Conservation (phyloP, 2,888 invertebrate species). For the Nowickia ferox region DNA sequence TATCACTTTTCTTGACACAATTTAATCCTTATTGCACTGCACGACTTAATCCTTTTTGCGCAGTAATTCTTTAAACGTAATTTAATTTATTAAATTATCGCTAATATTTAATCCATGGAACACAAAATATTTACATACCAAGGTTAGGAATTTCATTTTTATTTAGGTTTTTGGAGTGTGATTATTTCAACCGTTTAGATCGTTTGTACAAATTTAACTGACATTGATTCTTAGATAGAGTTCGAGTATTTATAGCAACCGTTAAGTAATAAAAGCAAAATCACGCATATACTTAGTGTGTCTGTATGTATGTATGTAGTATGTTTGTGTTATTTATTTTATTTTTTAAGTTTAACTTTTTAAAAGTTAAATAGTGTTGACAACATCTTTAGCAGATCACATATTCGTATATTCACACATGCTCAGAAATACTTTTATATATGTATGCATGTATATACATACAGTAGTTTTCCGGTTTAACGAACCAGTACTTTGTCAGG, state of each 20-base stretch:
- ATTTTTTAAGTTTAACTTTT: slow-evolving; percentile 26
- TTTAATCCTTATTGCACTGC: too few relatives aligned
- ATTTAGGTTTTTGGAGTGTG: slow-evolving; percentile 27
- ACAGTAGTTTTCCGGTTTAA: too few relatives aligned
- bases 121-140: slow-evolving; percentile 76
- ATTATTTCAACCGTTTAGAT: slow-evolving; percentile 59
- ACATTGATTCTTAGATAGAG: slow-evolving; percentile 73
- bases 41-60: not conserved
- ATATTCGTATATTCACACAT: slow-evolving; percentile 25
- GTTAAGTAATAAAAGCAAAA: slow-evolving; percentile 30
- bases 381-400: slow-evolving; percentile 46
- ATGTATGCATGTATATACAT: not conserved
- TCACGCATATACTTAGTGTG: not conserved
- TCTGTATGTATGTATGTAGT: not conserved
- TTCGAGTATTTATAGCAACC: slow-evolving; percentile 65
- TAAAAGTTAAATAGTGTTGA: slow-evolving; percentile 52
- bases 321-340: slow-evolving; percentile 21
- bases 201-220: slow-evolving; percentile 78
- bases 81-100: not conserved
- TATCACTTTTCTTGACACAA: too few relatives aligned
- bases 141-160: slow-evolving; percentile 79
- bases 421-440: not conserved
- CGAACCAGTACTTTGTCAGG: too few relatives aligned
- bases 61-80: not conserved
- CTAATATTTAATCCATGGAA: not conserved